These are phyloP conservation scores for Amaurobius ferox DNA, from an alignment of 2,888 invertebrate species.

Conservation along the genomic window DNA sequence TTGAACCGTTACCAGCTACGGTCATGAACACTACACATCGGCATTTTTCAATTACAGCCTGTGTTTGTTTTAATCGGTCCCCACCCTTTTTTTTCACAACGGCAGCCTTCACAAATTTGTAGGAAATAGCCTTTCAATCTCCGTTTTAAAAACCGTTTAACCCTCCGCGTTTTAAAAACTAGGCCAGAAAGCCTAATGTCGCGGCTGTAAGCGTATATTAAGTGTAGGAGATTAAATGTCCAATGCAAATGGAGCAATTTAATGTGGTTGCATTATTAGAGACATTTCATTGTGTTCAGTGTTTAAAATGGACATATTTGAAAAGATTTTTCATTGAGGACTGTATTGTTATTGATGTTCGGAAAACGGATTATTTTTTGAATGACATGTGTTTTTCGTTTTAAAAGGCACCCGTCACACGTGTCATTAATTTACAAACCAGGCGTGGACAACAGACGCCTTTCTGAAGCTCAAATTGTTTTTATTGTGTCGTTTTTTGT, in stretches of 20 bases:
- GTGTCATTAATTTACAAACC: no score
- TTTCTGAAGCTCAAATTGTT: no score
- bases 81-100: not conserved
- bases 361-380: no score
- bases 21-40: not conserved
- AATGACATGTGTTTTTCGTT: no score
- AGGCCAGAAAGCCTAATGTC: slow-evolving; percentile 9
- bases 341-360: no score
- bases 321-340: no score
- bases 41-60: slow-evolving; percentile 4
- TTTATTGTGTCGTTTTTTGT: no score
- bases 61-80: not conserved
- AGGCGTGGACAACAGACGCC: no score
- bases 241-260: not conserved
- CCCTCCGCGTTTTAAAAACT: not conserved
- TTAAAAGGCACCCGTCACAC: no score
- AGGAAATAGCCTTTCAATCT: slow-evolving; percentile 3
- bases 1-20: not conserved
- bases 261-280: not conserved
- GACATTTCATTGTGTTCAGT: no score
- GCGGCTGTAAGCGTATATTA: not conserved
- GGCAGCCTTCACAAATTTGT: not conserved
- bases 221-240: not conserved
- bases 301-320: no score
- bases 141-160: slow-evolving; percentile 3